Conservation (phyloP, 2,113 vertebrate species). For the Rhadina sibilatrix region DNA sequence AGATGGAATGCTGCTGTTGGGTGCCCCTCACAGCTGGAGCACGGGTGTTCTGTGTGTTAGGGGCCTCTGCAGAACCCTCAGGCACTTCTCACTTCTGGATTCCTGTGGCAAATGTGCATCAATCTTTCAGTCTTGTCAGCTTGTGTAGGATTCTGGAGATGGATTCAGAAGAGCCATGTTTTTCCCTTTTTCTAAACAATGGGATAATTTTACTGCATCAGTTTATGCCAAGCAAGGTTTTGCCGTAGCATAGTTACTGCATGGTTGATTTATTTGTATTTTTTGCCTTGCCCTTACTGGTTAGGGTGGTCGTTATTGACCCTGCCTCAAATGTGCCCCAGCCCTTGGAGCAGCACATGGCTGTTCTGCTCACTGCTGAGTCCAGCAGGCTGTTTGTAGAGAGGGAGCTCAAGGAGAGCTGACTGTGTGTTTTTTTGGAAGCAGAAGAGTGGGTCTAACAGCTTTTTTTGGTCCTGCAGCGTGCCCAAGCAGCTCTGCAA, state of each 20-base stretch:
- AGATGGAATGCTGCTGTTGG: not conserved
- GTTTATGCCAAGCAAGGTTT: not conserved
- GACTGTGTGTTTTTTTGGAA: not conserved
- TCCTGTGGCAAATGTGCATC: not conserved
- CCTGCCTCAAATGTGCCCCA: rapidly evolving
- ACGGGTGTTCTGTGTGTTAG: rapidly evolving
- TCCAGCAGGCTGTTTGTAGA: not conserved
- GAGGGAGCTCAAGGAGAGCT: not conserved
- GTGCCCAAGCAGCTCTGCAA: slow-evolving; percentile 91
- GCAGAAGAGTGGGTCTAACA: not conserved
- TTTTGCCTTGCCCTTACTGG: not conserved
- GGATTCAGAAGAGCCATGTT: not conserved
- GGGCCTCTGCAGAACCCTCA: not conserved
- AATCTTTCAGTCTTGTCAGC: not conserved
- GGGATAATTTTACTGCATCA: not conserved
- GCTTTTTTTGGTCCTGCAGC: slow-evolving; percentile 67
- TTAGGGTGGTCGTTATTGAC: not conserved
- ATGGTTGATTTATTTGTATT: not conserved
- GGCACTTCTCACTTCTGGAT: not conserved
- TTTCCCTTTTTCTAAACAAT: not conserved
- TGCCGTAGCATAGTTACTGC: not conserved
- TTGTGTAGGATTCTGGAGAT: not conserved
- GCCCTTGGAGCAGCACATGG: not conserved
- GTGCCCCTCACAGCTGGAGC: not conserved
- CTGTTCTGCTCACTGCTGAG: not conserved